Percentiles rank a stretch among this genome's conserved stretches.
phyloP scores from a whole-genome alignment of 2,888 invertebrate genomes.

The Thera britannica region DNA sequence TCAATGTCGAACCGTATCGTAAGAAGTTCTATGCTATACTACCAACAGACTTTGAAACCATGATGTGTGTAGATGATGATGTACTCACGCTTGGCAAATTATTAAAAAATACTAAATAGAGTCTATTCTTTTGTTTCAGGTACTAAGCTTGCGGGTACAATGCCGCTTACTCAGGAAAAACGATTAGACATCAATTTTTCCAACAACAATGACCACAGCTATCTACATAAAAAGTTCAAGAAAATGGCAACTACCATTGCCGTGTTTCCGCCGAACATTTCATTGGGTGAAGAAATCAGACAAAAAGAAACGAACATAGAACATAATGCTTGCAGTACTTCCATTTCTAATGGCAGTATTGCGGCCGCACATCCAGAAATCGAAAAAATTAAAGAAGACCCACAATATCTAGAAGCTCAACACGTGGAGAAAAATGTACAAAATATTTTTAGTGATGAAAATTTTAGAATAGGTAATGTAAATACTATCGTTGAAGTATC shows the following conservation, averaged over 20 bases:
- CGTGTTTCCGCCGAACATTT: slow-evolving; percentile 65
- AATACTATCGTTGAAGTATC: slow-evolving; percentile 78
- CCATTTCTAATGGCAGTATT: slow-evolving; percentile 77
- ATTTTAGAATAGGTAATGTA: slow-evolving; percentile 78
- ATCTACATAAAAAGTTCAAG: slow-evolving; percentile 97
- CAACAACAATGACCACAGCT: slow-evolving; percentile 88
- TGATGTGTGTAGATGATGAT: too few relatives aligned
- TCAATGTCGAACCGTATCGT: too few relatives aligned
- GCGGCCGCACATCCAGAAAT: slow-evolving; percentile 79
- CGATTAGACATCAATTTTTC: slow-evolving; percentile 78
- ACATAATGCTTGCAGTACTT: slow-evolving; percentile 63
- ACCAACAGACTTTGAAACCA: too few relatives aligned
- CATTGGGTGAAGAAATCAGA: slow-evolving; percentile 64
- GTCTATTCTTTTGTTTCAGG: slow-evolving; percentile 62
- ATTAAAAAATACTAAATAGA: neutral
- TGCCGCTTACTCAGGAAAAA: slow-evolving; percentile 82
- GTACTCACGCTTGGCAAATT: neutral
- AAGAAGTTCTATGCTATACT: too few relatives aligned
- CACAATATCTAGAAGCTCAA: slow-evolving; percentile 54
- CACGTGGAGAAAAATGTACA: slow-evolving; percentile 80
- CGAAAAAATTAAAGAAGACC: slow-evolving; percentile 73
- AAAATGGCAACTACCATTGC: slow-evolving; percentile 89
- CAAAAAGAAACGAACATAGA: slow-evolving; percentile 65
- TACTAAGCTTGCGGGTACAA: slow-evolving; percentile 73
- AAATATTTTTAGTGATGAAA: slow-evolving; percentile 80